Base-by-base conservation (phyloP, 1,140 invertebrate species). In the Lamellibrachia luymesi region DNA sequence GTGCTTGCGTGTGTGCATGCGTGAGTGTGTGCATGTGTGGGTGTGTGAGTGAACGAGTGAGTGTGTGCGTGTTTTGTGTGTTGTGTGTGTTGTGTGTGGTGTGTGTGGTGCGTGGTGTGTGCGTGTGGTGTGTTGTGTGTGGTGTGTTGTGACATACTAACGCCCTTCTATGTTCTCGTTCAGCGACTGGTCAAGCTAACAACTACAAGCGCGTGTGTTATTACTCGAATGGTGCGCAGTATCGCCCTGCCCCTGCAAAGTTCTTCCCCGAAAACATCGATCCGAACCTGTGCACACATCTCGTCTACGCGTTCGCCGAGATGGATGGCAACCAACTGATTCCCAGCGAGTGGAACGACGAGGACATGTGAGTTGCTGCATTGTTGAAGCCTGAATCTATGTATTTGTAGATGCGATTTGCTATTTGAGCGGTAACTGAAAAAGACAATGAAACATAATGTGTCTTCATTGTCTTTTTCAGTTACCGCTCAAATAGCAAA, bases 301-400 rank as follows among this genome's bases (percentile, higher is more conserved):
- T 98, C 10, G 97, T 98, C 93, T 98, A 98, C 95, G 97, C 97
- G 7, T 98, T 98, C 94, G 98, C 98, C 2, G 97, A 97, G 13
- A 94, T 98, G 94, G 97, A 98, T 1, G 94, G 94, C 38, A 95
- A 95, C 91, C 92, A 93, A 22, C 89, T 96, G 38, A 93, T 92
- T 7, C 93, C 95, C 13, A 95, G 95, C 92, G 95, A 96, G 93
- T 95, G 95, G 94, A 96, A 95, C 93, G 95, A 96, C 92, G 95
- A 95, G 89, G 95, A 95, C 51, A 95, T 95, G 95, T 96, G 64
- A 80, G 64, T 80, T 22, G 25, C 64, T 10, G n/a, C n/a, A n/a
- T n/a, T n/a, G 64, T 17, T 10, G 5, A 22, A 80, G 13, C 25
- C 64, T 80, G 2, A 22, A 10, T 80, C 38, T 38, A 38, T 38